phyloP scores from a whole-genome alignment of 2,888 invertebrate genomes.

The Isotomurus palustris region DNA sequence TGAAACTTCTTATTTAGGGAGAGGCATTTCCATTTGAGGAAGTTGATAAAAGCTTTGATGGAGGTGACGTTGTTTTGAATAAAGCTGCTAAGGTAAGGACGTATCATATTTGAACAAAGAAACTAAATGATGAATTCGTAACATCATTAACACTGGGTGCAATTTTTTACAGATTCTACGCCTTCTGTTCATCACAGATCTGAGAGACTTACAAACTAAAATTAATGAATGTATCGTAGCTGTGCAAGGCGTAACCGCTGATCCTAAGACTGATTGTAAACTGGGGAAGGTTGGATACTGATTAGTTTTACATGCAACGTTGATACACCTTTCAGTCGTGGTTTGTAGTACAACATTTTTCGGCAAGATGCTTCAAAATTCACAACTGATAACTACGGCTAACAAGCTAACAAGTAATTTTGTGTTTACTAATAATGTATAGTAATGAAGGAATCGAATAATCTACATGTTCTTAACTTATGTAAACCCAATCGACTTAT shows the following conservation, averaged over 20 bases:
- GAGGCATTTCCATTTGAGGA: conserved; percentile 29
- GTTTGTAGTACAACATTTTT: too few relatives aligned
- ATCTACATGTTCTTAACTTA: too few relatives aligned
- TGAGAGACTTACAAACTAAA: conserved; percentile 80
- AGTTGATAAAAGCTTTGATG: conserved; percentile 59
- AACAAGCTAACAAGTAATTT: too few relatives aligned
- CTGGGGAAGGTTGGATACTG: conserved; percentile 79
- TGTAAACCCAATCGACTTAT: too few relatives aligned
- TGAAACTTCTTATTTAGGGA: conserved; percentile 8
- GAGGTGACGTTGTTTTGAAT: conserved; percentile 62
- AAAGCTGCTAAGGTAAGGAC: conserved; percentile 61
- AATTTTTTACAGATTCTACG: conserved; percentile 57
- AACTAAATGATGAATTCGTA: background rate
- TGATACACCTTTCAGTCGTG: too few relatives aligned
- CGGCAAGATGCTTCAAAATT: too few relatives aligned
- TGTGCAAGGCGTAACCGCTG: conserved; percentile 87
- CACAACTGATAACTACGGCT: too few relatives aligned
- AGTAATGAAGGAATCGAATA: too few relatives aligned
- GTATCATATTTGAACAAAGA: background rate
- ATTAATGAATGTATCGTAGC: conserved; percentile 92
- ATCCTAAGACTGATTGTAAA: conserved; percentile 93
- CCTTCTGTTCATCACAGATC: conserved; percentile 75
- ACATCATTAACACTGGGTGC: background rate
- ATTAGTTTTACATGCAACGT: too few relatives aligned
- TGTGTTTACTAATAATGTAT: too few relatives aligned